Conservation (phyloP, 2,888 invertebrate genomes). For the Oegoconia quadripuncta region DNA sequence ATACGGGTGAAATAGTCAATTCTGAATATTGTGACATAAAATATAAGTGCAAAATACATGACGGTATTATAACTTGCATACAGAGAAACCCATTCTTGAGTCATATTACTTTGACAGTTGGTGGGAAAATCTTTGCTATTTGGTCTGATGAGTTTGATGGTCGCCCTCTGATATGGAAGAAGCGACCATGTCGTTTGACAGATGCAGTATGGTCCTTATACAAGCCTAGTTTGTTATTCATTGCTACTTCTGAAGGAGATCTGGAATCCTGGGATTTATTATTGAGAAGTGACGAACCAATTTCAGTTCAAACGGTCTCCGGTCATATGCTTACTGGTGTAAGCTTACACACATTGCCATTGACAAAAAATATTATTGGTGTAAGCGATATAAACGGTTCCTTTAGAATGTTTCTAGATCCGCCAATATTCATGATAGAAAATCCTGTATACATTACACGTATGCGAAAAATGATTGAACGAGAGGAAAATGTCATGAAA, state of each 20-base stretch:
- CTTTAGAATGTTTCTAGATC: constrained; percentile 81
- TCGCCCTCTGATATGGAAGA: constrained; percentile 84
- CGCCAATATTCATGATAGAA: constrained; percentile 71
- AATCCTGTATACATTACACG: constrained; percentile 57
- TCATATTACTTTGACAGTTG: constrained; percentile 83
- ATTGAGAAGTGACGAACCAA: constrained; percentile 83
- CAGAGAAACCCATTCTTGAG: constrained; percentile 81
- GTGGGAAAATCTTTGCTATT: constrained; percentile 85
- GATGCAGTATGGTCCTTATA: constrained; percentile 87
- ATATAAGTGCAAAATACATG: constrained; percentile 80
- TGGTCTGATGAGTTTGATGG: constrained; percentile 84
- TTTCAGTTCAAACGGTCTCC: constrained; percentile 82
- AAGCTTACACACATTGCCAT: constrained; percentile 76
- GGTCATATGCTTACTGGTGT: constrained; percentile 82
- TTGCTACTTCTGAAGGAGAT: constrained; percentile 85
- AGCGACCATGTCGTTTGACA: constrained; percentile 77
- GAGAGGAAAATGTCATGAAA: constrained; percentile 74
- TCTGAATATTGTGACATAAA: constrained; percentile 74
- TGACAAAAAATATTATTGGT: constrained; percentile 81
- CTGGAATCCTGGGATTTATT: constrained; percentile 91
- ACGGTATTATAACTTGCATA: constrained; percentile 82
- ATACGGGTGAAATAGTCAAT: constrained; percentile 80
- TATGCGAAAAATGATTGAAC: constrained; percentile 65
- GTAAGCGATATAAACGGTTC: constrained; percentile 84
- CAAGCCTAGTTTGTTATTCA: constrained; percentile 84